Conservation (phyloP, 2,113 vertebrate genomes). For the Nesoenas mayeri region DNA sequence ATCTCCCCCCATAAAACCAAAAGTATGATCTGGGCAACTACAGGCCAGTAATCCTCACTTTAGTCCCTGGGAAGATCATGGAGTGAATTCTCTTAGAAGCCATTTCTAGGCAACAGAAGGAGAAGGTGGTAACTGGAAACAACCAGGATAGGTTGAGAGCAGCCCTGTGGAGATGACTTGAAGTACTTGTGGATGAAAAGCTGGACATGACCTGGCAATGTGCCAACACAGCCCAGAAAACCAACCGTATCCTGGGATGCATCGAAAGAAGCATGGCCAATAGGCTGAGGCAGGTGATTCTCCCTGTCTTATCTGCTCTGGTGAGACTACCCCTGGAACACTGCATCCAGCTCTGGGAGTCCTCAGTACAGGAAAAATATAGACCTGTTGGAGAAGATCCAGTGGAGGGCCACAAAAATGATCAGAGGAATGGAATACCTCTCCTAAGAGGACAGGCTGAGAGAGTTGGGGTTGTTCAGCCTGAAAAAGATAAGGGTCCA, state of each 20-base stretch:
- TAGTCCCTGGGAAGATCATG: neutral
- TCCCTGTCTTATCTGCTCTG: accelerated
- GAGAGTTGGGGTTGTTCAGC: neutral
- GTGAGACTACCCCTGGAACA: neutral
- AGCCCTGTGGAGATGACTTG: neutral
- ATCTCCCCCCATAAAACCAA: neutral
- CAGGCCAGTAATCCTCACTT: neutral
- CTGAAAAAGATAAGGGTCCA: neutral
- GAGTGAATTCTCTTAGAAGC: neutral
- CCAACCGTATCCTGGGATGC: accelerated
- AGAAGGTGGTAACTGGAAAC: neutral
- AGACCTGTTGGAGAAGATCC: too few relatives aligned
- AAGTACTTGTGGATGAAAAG: neutral
- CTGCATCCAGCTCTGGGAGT: neutral
- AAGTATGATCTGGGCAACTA: neutral
- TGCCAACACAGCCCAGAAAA: accelerated
- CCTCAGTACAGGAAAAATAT: too few relatives aligned
- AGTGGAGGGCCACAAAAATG: too few relatives aligned
- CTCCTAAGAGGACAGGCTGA: neutral
- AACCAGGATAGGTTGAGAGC: neutral
- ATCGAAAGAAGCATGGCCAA: accelerated
- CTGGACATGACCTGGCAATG: neutral
- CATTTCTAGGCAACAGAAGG: neutral
- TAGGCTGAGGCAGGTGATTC: neutral
- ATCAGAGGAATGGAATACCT: too few relatives aligned